Percentiles rank a stretch among this genome's conserved stretches.
These are phyloP conservation scores for Fragum fragum DNA, from an alignment of 2,888 invertebrate genomes.

Conservation along the genomic window DNA sequence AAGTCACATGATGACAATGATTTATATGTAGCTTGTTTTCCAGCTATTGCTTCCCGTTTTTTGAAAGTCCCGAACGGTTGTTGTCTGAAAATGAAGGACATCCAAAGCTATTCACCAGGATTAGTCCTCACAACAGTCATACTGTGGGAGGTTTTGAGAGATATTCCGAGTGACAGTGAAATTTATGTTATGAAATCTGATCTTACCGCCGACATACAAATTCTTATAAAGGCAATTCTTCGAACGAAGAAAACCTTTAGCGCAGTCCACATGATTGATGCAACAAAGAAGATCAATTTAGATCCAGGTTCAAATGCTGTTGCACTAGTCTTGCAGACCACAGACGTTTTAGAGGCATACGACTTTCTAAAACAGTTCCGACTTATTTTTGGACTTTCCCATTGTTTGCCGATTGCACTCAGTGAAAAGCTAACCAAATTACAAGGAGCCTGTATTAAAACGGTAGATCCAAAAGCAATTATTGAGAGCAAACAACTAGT, in stretches of 20 bases:
- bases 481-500: background rate
- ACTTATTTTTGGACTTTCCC: background rate
- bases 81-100: background rate
- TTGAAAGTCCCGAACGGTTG: slow-evolving; percentile 1
- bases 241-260: background rate
- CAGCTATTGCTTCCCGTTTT: background rate
- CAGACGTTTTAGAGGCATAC: background rate
- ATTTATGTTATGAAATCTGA: background rate
- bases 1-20: background rate
- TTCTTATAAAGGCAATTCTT: background rate
- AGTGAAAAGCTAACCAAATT: background rate
- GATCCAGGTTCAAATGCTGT: background rate
- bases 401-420: background rate
- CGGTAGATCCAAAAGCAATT: background rate
- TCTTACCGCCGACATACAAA: background rate
- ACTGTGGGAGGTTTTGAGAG: background rate
- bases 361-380: background rate
- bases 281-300: background rate
- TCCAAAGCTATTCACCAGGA: slow-evolving; percentile 26
- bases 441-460: background rate
- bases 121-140: background rate
- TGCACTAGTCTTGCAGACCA: background rate
- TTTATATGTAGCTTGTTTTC: background rate
- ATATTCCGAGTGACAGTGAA: background rate
- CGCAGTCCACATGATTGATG: background rate